phyloP scores from a whole-genome alignment of 2,113 vertebrate species.

The Gadus chalcogrammus region DNA sequence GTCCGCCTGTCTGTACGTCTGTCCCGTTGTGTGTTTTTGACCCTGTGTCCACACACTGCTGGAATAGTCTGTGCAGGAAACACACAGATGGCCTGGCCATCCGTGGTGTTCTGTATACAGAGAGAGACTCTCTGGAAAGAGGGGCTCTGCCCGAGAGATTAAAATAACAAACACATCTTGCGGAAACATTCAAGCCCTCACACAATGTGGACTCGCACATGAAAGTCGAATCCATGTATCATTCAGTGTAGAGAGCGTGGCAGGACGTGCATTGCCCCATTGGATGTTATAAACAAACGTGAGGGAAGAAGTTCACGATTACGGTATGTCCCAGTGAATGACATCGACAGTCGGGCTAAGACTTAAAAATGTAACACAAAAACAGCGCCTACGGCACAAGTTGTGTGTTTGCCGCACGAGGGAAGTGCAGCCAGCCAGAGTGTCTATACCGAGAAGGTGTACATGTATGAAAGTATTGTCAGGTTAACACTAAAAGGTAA shows the following conservation, averaged over 20 bases:
- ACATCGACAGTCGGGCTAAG: neutral
- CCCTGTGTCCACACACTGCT: neutral
- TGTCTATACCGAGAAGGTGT: too few species aligned
- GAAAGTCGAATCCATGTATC: conserved; percentile 17
- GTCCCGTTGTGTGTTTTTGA: neutral
- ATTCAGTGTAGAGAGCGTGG: conserved; percentile 1
- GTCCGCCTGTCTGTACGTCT: too few species aligned
- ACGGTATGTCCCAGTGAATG: neutral
- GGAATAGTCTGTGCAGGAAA: neutral
- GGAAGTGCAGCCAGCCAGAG: too few species aligned
- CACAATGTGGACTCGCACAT: conserved; percentile 2
- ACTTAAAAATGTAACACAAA: neutral
- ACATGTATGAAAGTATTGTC: too few species aligned
- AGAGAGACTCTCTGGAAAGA: neutral
- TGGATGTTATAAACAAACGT: conserved; percentile 14
- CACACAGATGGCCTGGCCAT: conserved; percentile 1
- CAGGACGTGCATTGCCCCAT: neutral
- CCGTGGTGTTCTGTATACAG: neutral
- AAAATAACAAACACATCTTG: conserved; percentile 11
- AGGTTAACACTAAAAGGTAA: too few species aligned
- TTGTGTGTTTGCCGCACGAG: neutral
- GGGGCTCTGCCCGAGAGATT: conserved; percentile 16
- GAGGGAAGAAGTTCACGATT: too few species aligned
- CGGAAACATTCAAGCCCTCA: conserved; percentile 8
- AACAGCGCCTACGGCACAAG: neutral